Evolutionary conservation across 2,797 vertebrate genomes (phyloP).

Genomic region (Podarcis lilfordi): DNA sequence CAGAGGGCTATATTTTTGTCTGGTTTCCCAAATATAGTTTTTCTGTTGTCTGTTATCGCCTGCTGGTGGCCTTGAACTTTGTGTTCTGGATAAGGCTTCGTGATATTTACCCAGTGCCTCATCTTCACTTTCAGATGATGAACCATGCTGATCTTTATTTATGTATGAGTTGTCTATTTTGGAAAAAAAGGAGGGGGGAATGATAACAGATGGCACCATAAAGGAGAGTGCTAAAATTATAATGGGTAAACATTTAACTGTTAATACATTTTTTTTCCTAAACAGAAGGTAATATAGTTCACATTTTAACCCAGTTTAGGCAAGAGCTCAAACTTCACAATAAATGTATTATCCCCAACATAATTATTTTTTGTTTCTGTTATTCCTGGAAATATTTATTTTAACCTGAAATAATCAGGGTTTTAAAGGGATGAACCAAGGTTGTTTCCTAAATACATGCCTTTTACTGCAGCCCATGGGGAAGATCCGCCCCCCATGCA

Average conservation of each 20-base stretch:
- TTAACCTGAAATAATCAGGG: background rate
- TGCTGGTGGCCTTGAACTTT: slow-evolving; percentile 82
- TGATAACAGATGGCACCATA: slow-evolving; percentile 57
- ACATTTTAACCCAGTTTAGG: background rate
- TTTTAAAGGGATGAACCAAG: background rate
- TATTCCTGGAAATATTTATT: background rate
- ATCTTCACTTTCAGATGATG: slow-evolving; percentile 97
- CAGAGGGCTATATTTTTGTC: slow-evolving; percentile 92
- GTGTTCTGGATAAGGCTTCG: slow-evolving; percentile 90
- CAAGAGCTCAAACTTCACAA: slow-evolving; percentile 10
- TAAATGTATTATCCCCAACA: background rate
- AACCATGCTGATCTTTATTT: slow-evolving; percentile 86
- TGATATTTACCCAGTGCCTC: slow-evolving; percentile 95
- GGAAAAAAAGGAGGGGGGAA: slow-evolving; percentile 64
- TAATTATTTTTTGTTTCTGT: background rate
- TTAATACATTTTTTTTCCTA: background rate
- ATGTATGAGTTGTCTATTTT: slow-evolving; percentile 86
- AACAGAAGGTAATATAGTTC: background rate
- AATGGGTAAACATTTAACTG: background rate
- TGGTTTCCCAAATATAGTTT: slow-evolving; percentile 91
- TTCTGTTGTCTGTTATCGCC: slow-evolving; percentile 79
- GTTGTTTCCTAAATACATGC: background rate
- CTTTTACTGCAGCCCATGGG: background rate
- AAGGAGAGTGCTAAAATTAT: slow-evolving; percentile 56
- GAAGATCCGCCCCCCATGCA: too few relatives aligned